Evolutionary conservation across 64 coral and sea anemone genomes (phyloP).

Genomic region (Stylophora pistillata): DNA sequence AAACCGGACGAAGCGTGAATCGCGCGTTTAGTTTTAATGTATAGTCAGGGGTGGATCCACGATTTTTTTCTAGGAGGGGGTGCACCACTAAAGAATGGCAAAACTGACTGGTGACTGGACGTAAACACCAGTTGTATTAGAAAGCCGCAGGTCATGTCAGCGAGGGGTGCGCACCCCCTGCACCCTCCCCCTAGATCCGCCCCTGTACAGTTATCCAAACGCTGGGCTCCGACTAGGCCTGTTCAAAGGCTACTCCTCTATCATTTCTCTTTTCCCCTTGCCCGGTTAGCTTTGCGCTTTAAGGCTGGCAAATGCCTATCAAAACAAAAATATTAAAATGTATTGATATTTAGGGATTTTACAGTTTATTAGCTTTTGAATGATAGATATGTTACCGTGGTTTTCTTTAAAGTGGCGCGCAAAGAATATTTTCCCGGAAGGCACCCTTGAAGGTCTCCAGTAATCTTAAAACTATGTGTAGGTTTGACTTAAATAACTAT

Average conservation of each 20-base stretch:
- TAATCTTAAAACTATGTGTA: constrained; percentile 11
- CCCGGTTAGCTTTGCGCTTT: neutral
- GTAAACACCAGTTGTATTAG: too few relatives aligned
- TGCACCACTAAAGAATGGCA: too few relatives aligned
- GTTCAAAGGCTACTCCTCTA: neutral
- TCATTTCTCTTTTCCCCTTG: neutral
- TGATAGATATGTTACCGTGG: too few relatives aligned
- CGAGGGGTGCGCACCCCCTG: too few relatives aligned
- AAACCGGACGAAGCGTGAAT: neutral
- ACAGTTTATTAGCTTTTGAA: too few relatives aligned
- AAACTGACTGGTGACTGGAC: too few relatives aligned
- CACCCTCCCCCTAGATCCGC: too few relatives aligned
- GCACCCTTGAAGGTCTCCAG: neutral
- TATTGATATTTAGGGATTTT: neutral
- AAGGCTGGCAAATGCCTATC: neutral
- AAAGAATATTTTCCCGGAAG: neutral
- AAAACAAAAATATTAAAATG: constrained; percentile 12
- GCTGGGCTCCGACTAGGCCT: constrained; percentile 18
- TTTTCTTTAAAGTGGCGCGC: too few relatives aligned
- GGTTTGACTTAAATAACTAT: constrained; percentile 3
- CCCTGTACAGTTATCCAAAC: constrained; percentile 10
- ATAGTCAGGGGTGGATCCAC: too few relatives aligned
- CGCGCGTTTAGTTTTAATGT: constrained; percentile 7
- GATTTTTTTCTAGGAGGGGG: too few relatives aligned
- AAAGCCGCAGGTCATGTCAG: too few relatives aligned